Base-by-base conservation (phyloP, 2,113 vertebrate genomes). In the Poeciliopsis turrubarensis region DNA sequence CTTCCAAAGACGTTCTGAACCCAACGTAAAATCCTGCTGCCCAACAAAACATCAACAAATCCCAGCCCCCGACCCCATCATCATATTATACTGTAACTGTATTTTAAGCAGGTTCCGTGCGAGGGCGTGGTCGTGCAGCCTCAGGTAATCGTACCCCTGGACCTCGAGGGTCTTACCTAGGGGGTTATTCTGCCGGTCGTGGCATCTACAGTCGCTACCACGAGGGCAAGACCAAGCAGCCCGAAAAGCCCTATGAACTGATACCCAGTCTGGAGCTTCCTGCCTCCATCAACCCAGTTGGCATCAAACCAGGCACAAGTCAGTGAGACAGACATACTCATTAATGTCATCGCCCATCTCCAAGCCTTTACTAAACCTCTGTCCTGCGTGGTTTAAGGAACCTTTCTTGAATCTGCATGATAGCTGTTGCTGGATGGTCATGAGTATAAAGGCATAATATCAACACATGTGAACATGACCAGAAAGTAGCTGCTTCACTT, bases 151-250 rank as follows among this genome's bases (percentile, higher is more conserved):
- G 97, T 94, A 95, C 95, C 88, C 97, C 97, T 0, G 98, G 98
- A 60, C 97, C 97, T 77, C 95, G 98, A 83, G 98, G 98, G 63
- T 98, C 97, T 3, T 99, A 99, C 96, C 96, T 99, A 65, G 98
- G 98, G 71, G 98, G 98, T 93, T 99, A 99, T 91, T 99, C 97
- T 30, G 98, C 98, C 0, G 98, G 98, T 91, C 97, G 98, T 87
- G 98, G 98, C 89, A 99, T 99, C 94, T 99, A 99, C 94, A 99
- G 98, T 95, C 96, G 98, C 87, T 99, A 99, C 92, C 98, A 99
- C 1, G 98, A 99, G 94, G 98, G 98, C 94, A 99, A 99, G 96
- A 93, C 94, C 94, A 99, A 98, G 87, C 96, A 95, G 89, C 93
- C 95, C 78, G 97, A 99, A 86, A 99, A 98, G 94, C 94, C 96